Evolutionary conservation across 2,888 invertebrate species (phyloP).

Genomic region (Ophraella communa): DNA sequence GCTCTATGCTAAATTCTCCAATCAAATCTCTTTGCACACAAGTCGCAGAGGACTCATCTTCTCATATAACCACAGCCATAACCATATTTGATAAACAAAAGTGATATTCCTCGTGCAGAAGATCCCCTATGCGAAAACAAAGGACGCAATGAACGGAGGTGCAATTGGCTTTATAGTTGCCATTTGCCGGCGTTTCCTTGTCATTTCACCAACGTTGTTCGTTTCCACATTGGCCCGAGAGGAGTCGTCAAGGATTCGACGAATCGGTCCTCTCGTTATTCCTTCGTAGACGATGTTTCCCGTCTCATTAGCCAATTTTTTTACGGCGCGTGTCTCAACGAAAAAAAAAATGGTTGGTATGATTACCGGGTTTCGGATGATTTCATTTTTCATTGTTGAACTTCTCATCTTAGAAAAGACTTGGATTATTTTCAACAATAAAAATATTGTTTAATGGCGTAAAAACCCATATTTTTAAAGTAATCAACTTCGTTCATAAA

Average conservation of each 20-base stretch:
- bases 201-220: conserved; percentile 33
- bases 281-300: conserved; percentile 21
- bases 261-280: conserved; percentile 43
- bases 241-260: conserved; percentile 50
- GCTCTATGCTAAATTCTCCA: background rate
- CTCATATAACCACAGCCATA: conserved; percentile 22
- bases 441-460: background rate
- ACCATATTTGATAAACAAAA: conserved; percentile 31
- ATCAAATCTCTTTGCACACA: background rate
- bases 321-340: conserved; percentile 37
- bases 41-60: conserved; percentile 3
- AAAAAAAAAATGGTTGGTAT: conserved; percentile 31
- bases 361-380: conserved; percentile 33
- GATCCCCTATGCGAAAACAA: conserved; percentile 18
- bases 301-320: conserved; percentile 48
- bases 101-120: conserved; percentile 20
- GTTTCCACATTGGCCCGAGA: conserved; percentile 49
- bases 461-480: too few relatives aligned
- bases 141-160: conserved; percentile 44
- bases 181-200: conserved; percentile 10
- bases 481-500: too few relatives aligned
- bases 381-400: background rate
- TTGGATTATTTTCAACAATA: too few relatives aligned
- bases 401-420: background rate
- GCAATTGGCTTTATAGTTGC: conserved; percentile 49